Evolutionary conservation across 2,797 vertebrate species (phyloP).

Genomic region (Rhadinocentrus ornatus): DNA sequence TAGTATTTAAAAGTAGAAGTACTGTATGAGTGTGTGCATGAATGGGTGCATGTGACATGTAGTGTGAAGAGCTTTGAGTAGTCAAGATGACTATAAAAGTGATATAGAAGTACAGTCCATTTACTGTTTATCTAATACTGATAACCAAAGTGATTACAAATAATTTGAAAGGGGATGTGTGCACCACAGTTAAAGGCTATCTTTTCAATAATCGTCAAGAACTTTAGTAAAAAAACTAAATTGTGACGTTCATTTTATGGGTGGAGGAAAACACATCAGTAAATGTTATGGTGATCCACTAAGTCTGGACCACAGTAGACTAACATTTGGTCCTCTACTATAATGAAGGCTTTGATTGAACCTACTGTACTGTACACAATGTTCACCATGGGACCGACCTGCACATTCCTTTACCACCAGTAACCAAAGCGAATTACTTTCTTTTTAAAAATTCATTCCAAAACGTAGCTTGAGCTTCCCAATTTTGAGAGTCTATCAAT

Average conservation of each 20-base stretch:
- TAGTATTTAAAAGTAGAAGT: no score
- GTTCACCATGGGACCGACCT: background rate
- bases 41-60: no score
- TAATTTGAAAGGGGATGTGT: background rate
- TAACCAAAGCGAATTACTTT: background rate
- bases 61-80: no score
- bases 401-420: background rate
- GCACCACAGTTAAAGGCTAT: background rate
- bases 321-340: no score
- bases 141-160: no score
- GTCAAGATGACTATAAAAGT: no score
- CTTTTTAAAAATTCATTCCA: background rate
- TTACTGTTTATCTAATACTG: no score
- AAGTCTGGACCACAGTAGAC: no score
- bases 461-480: background rate
- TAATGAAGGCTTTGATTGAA: background rate
- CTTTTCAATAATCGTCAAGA: background rate
- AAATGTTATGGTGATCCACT: no score
- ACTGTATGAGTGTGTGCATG: no score
- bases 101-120: no score
- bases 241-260: background rate
- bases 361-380: background rate
- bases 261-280: background rate
- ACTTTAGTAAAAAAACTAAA: background rate
- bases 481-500: no score